Conservation (phyloP, 2,797 vertebrate genomes). For the Oreonectes daqikongensis region DNA sequence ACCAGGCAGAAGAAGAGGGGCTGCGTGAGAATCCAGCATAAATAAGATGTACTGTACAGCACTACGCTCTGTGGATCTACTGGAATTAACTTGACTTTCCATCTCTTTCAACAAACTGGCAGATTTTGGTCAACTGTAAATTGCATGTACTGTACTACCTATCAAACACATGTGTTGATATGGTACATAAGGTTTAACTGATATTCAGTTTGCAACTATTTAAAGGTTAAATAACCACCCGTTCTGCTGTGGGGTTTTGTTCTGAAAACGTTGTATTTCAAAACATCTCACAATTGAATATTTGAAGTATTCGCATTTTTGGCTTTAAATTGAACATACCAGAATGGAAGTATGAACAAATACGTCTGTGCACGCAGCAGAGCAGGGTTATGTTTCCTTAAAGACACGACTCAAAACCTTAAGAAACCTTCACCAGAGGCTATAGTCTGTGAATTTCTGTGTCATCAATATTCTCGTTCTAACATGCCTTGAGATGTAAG, state of each 20-base stretch:
- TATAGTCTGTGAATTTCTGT: not conserved
- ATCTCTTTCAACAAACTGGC: not conserved
- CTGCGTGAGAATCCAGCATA: conserved; percentile 32
- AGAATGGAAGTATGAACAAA: conserved; percentile 12
- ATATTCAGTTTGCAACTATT: conserved; percentile 24
- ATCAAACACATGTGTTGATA: not conserved
- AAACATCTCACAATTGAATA: not conserved
- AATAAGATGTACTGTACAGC: not conserved
- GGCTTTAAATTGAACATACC: not conserved
- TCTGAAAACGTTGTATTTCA: conserved; percentile 17
- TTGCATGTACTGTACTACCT: not conserved
- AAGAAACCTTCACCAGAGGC: not conserved
- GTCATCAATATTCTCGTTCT: not conserved
- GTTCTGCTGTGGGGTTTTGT: not conserved
- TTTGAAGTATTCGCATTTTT: not conserved
- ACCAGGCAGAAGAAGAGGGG: conserved; percentile 68
- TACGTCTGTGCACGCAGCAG: conserved; percentile 30
- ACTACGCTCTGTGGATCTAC: not conserved
- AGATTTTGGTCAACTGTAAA: not conserved
- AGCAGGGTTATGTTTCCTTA: not conserved
- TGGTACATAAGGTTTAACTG: conserved; percentile 11
- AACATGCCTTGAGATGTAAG: conserved; percentile 8
- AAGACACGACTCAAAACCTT: not conserved
- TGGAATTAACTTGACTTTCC: not conserved
- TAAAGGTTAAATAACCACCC: not conserved